These are phyloP conservation scores for Clarias platycephalus DNA, from an alignment of 2,797 vertebrate species.

Conservation along the genomic window DNA sequence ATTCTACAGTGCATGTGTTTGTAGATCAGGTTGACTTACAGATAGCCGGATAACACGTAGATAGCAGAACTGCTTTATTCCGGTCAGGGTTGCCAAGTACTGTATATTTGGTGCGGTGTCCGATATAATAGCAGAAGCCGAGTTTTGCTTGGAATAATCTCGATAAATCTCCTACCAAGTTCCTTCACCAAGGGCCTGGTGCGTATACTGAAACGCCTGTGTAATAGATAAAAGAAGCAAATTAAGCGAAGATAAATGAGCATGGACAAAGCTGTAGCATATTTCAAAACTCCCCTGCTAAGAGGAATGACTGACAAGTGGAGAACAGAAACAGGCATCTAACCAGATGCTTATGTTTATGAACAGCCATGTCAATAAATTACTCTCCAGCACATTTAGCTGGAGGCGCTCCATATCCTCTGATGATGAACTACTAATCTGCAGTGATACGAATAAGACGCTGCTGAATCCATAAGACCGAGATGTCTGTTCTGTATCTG, in stretches of 20 bases:
- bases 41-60: background rate
- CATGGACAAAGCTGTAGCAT: background rate
- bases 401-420: slow-evolving; percentile 33
- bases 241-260: background rate
- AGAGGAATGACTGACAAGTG: slow-evolving; percentile 38
- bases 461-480: background rate
- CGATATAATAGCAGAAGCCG: slow-evolving; percentile 31
- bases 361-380: slow-evolving; percentile 33
- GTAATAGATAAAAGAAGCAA: slow-evolving; percentile 32
- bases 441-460: slow-evolving; percentile 21
- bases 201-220: background rate
- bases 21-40: background rate
- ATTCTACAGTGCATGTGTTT: background rate
- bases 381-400: slow-evolving; percentile 14
- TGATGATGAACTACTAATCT: slow-evolving; percentile 39
- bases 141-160: slow-evolving; percentile 53
- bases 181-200: slow-evolving; percentile 18
- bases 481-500: background rate
- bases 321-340: slow-evolving; percentile 32
- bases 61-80: background rate
- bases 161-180: slow-evolving; percentile 23
- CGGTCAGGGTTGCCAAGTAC: background rate
- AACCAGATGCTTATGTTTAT: slow-evolving; percentile 34
- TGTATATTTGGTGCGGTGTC: background rate
- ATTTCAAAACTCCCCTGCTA: slow-evolving; percentile 28